Base-by-base conservation (phyloP, 2,888 invertebrate genomes). In the Metallyticus violacea region DNA sequence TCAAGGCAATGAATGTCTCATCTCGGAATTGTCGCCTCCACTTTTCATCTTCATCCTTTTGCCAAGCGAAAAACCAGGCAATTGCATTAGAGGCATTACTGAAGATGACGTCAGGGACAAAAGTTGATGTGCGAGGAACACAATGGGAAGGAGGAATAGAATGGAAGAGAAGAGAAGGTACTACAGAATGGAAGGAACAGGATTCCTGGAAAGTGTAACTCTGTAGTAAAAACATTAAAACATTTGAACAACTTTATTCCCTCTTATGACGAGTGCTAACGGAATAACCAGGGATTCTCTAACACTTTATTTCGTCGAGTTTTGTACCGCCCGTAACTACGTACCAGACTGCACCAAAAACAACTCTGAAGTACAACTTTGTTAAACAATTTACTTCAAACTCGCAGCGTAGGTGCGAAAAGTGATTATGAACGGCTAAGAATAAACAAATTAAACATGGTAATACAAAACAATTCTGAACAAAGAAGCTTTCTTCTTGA, bases 1-100 rank as follows among this genome's bases (percentile, higher is more conserved):
- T 81, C 81, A 81, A 86, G 76, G 77, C 86, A 86, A 86, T 86
- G 81, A 86, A 81, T 86, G 86, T 86, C 86, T 86, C 86, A 77
- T 86, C 86, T 81, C 82, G 15, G 29, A 86, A 81, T 86, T 86
- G 86, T 86, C 86, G 82, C 86, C 81, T 81, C 86, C 77, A 86
- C 86, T 86, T 86, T 81, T 86, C 86, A 81, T 86, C 86, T 77
- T 4, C 85, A 81, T 85, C 81, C 85, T 28, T 85, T 62, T 27
- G 81, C 85, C 15, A 80, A 85, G 77, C 77, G 85, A 85, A 81
- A 85, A 81, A 81, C 86, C 27, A 86, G 82, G 82, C 86, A 86
- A 86, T 86, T 86, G 86, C 86, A 81, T 86, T 86, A 81, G 30
- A 82, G 78, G 78, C 86, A 81, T 81, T 86, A 81, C 81, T 81